These are phyloP conservation scores for Muschampia plurimacula DNA, from an alignment of 2,888 invertebrate species.

Conservation along the genomic window DNA sequence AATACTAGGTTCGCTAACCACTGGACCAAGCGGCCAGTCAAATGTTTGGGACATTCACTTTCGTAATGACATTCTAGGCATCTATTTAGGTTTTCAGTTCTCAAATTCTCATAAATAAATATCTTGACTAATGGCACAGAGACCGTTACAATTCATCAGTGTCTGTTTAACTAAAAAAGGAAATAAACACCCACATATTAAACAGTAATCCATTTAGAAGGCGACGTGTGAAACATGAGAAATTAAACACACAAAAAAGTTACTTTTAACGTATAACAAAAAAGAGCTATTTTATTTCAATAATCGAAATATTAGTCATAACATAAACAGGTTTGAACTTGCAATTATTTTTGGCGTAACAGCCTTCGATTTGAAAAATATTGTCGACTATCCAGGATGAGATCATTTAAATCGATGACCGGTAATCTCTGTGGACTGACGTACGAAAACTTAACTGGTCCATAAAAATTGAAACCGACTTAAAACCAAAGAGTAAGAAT, in stretches of 20 bases:
- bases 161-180: not conserved
- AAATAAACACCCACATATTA: not conserved
- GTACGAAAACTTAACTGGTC: too few species aligned
- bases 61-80: too few species aligned
- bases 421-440: too few species aligned
- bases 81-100: not conserved
- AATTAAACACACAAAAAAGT: not conserved
- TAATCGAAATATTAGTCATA: not conserved
- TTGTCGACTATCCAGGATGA: too few species aligned
- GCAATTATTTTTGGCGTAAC: not conserved
- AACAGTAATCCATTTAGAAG: not conserved
- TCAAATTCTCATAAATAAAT: not conserved
- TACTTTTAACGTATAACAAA: not conserved
- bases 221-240: not conserved
- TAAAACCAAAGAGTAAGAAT: too few species aligned
- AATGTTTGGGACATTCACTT: too few species aligned
- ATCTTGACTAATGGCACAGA: not conserved
- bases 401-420: too few species aligned
- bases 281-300: not conserved
- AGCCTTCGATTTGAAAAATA: too few species aligned
- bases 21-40: too few species aligned
- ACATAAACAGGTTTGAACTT: not conserved
- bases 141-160: not conserved
- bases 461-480: too few species aligned
- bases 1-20: too few species aligned